phyloP scores from a whole-genome alignment of 2,113 vertebrate genomes.

The Lathamus discolor region DNA sequence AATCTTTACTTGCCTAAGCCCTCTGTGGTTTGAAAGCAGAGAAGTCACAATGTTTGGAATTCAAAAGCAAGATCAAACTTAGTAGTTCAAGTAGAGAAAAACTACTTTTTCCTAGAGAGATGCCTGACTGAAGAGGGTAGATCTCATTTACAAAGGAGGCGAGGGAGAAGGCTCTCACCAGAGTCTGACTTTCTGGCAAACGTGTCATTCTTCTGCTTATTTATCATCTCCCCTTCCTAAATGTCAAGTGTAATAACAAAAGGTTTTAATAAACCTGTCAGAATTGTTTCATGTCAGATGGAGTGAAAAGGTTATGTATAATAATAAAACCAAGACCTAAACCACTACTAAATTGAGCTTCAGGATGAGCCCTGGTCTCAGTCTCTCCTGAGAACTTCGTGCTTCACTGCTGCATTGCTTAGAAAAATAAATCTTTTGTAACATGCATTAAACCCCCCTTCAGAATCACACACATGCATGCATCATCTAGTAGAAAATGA shows the following conservation, averaged over 20 bases:
- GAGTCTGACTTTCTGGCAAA: slow-evolving; percentile 20
- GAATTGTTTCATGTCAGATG: slow-evolving; percentile 43
- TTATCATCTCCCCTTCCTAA: slow-evolving; percentile 59
- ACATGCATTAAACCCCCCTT: not conserved
- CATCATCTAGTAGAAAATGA: not conserved
- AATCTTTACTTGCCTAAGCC: not conserved
- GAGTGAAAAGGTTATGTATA: slow-evolving; percentile 64
- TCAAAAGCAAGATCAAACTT: not conserved
- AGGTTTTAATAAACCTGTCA: slow-evolving; percentile 70
- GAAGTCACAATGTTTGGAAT: not conserved
- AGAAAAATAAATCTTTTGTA: not conserved
- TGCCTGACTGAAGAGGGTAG: not conserved
- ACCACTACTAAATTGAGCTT: not conserved
- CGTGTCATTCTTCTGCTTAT: slow-evolving; percentile 40
- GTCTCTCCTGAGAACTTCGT: not conserved
- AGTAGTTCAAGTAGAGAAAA: not conserved
- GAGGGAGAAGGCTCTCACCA: slow-evolving; percentile 8
- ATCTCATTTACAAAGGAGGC: slow-evolving; percentile 10
- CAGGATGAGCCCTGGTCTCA: not conserved
- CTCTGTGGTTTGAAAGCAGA: not conserved
- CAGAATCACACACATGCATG: not conserved
- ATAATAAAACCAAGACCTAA: slow-evolving; percentile 34
- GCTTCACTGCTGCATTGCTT: not conserved
- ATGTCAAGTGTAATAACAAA: slow-evolving; percentile 65
- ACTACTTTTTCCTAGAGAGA: not conserved